Conservation (phyloP, 2,113 vertebrate species). For the Rafetus swinhoei region DNA sequence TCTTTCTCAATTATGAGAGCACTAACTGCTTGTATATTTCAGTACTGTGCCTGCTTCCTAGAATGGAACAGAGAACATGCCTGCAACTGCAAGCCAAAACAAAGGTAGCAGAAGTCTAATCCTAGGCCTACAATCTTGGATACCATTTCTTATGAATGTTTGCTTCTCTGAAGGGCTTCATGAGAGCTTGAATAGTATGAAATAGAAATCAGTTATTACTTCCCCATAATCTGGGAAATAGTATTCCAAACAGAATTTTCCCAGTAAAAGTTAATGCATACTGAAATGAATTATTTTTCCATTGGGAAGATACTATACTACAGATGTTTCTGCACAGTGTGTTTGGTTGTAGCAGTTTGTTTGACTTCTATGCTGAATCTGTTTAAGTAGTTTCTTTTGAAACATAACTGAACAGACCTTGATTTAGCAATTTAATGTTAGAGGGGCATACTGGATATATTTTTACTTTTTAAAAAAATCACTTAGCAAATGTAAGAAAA, state of each 20-base stretch:
- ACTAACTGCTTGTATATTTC: fast-evolving
- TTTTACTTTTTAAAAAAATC: not conserved
- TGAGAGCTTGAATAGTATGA: not conserved
- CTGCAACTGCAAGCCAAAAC: constrained; percentile 35
- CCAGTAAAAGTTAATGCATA: not conserved
- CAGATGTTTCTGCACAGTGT: not conserved
- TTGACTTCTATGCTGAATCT: fast-evolving
- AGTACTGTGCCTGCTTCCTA: fast-evolving
- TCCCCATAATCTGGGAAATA: not conserved
- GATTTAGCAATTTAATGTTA: not conserved
- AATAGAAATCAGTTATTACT: not conserved
- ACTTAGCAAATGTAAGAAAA: not conserved
- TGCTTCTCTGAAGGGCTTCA: not conserved
- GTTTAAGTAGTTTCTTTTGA: too few relatives aligned
- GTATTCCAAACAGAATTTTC: not conserved
- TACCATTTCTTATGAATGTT: not conserved
- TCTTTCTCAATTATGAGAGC: not conserved
- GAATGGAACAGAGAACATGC: not conserved
- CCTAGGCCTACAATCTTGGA: not conserved
- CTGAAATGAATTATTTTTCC: fast-evolving
- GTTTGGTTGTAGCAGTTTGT: not conserved
- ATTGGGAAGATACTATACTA: fast-evolving
- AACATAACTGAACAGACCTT: not conserved
- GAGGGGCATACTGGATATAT: not conserved
- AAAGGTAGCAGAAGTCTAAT: constrained; percentile 21